Conservation (phyloP, 2,113 vertebrate genomes). For the Heloderma charlesbogerti region DNA sequence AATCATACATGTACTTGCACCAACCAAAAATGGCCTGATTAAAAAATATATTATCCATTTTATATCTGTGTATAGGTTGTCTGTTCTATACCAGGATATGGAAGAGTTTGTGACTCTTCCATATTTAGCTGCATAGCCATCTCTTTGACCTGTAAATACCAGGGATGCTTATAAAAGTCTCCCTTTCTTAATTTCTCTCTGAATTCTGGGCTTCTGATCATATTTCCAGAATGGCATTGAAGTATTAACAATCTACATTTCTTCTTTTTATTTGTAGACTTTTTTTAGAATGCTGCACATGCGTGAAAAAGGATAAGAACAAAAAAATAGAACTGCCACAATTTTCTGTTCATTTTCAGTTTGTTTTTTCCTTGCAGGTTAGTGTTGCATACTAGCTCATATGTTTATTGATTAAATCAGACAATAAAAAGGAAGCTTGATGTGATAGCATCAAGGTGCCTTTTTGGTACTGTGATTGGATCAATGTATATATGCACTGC, state of each 20-base stretch:
- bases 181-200: background rate
- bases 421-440: background rate
- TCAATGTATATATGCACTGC: too few species aligned
- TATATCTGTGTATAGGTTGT: too few species aligned
- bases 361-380: background rate
- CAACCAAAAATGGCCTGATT: background rate
- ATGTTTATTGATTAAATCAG: background rate
- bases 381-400: background rate
- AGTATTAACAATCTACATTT: background rate
- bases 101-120: constrained; percentile 17
- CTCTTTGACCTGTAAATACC: constrained; percentile 52
- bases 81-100: background rate
- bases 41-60: background rate
- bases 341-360: background rate
- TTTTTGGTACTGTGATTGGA: background rate
- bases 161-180: background rate
- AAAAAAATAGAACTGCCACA: background rate
- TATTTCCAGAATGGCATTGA: background rate
- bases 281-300: background rate
- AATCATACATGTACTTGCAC: background rate
- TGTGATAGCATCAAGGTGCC: background rate
- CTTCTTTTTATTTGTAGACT: background rate
- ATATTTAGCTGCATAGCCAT: constrained; percentile 31
- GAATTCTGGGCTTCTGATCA: background rate
- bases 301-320: background rate